Base-by-base conservation (phyloP, 2,113 vertebrate species). In the Cromileptes altivelis region DNA sequence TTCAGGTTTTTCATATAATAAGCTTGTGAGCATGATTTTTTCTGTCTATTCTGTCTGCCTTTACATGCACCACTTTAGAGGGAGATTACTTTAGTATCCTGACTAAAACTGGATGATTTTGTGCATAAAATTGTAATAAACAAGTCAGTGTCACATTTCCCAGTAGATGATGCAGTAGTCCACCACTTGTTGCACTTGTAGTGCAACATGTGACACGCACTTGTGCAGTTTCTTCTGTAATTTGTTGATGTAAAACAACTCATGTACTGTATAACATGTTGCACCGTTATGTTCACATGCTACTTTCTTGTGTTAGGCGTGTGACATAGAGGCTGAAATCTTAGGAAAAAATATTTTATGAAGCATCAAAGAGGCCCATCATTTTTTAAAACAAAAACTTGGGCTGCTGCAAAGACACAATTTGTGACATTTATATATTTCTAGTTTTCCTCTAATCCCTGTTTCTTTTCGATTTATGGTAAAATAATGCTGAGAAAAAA, bases 21-120 rank as follows among this genome's bases (percentile, higher is more conserved):
- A 78, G 80, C 40, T 58, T 49, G 11, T 57, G 72, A 84, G 25
- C 23, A 49, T 47, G 65, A 61, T 33, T 69, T 67, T 69, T 63
- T 65, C 33, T 37, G 33, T 78, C 5, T 56, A 23, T 60, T 90
- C 63, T 42, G 57, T 81, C 68, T 88, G 90, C 88, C 90, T 93
- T 92, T 82, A 71, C 52, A 60, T 82, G 61, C 67, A 85, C 68
- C 81, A 79, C 65, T 72, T 68, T 75, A 82, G 49, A 63, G 58
- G 67, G 62, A 73, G 49, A 71, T 76, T 42, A 69, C 21, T 75
- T 80, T 23, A 52, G 23, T 53, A n/a, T 62, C 17, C 23, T 19
- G 55, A 57, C n/a, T 45, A 68, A 73, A 42, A 65, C 8, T 8
- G 40, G 50, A 79, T 1, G 0, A 27, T 45, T 40, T 17, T 42